Base-by-base conservation (phyloP, 2,888 invertebrate species). In the Bursaphelenchus okinawaensis region DNA sequence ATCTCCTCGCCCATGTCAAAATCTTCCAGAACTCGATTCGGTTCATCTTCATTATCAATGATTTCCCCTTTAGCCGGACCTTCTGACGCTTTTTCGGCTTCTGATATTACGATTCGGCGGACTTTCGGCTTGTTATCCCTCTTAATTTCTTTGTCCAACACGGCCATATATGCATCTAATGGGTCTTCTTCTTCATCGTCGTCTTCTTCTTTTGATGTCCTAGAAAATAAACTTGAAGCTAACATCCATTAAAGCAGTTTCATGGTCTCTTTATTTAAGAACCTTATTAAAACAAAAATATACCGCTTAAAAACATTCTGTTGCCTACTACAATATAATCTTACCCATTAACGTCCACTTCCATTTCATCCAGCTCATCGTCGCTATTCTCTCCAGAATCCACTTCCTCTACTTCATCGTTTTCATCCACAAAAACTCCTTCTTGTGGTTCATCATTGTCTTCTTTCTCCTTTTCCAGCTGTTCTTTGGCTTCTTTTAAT, bases 1-100 rank as follows among this genome's bases (percentile, higher is more conserved):
- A 73, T 68, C 3, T 75, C 75, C 65, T 71, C 66, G 24, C 77
- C 78, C 24, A 81, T 68, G 52, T 81, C 81, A 52, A 81, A 75
- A 58, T 81, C 81, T 55, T 81, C 81, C 22, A 73, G 69, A 16
- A 77, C 70, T 26, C 55, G 58, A 22, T 88, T 98, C 68, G 92
- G 93, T 83, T 98, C 96, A 84, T 94, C 93, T 85, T 98, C 95
- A 83, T 94, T 95, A 84, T 98, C 95, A 81, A 99, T 93, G n/a
- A 98, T 86, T 85, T 98, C 96, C 62, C 98, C 98, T 82, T 95
- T 94, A 52, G 72, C 72, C 56, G 67, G 70, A 19, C 63, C 70
- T 9, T 70, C 66, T 1, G 64, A 12, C 12, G 61, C 52, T 57
- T 64, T 29, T 0, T 20, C 66, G 65, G 54, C 68, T 61, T 24